These are phyloP conservation scores for Zaprionus bogoriensis DNA, from an alignment of 2,888 invertebrate species.

Conservation along the genomic window DNA sequence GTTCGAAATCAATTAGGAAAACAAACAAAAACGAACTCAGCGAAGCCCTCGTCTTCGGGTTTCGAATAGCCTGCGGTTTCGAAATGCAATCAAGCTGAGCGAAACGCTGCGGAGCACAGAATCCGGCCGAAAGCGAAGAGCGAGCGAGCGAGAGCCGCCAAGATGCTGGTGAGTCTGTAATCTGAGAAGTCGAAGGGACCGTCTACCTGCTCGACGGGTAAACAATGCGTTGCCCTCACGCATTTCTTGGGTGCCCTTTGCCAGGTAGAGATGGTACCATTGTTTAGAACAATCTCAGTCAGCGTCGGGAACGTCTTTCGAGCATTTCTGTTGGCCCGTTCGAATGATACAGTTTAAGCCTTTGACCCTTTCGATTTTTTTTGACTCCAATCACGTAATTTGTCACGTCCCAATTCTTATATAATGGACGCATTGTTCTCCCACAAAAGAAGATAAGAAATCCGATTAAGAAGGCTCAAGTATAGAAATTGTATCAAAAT, in stretches of 20 bases:
- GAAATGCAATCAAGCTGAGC: constrained; percentile 61
- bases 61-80: constrained; percentile 31
- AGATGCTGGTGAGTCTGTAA: not conserved
- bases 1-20: constrained; percentile 71
- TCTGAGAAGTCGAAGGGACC: not conserved
- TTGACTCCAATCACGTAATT: not conserved
- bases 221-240: not conserved
- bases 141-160: no score
- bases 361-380: constrained; percentile 22
- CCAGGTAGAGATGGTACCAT: not conserved
- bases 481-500: not conserved
- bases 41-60: not conserved
- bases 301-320: not conserved
- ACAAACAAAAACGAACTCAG: constrained; percentile 27
- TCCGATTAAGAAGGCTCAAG: not conserved
- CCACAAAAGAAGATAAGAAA: not conserved
- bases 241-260: not conserved
- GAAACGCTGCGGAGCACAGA: constrained; percentile 47
- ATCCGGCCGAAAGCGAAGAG: constrained; percentile 11
- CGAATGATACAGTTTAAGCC: constrained; percentile 47
- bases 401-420: no score
- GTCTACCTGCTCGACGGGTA: not conserved
- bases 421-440: no score
- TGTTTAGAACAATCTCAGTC: not conserved
- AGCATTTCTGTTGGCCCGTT: constrained; percentile 43